Conservation (phyloP, 1,140 invertebrate species). For the Bombus impatiens region DNA sequence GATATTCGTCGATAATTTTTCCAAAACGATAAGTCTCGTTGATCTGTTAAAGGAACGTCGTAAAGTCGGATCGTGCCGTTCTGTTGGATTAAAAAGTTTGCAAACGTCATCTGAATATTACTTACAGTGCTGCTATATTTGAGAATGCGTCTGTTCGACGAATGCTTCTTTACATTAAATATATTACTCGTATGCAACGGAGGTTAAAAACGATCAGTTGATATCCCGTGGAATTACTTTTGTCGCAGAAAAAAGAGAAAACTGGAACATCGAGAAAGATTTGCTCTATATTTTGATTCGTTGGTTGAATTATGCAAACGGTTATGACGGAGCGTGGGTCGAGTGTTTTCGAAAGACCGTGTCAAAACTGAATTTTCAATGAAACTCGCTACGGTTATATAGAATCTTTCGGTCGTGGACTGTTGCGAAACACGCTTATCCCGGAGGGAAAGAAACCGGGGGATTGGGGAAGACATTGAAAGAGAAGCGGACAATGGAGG, state of each 20-base stretch:
- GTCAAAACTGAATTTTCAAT: not conserved
- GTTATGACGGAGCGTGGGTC: not conserved
- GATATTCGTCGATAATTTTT: not conserved
- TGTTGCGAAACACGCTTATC: conserved; percentile 1
- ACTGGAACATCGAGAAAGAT: not conserved
- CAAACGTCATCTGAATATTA: not conserved
- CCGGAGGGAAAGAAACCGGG: not conserved
- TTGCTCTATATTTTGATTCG: not conserved
- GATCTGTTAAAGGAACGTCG: too few relatives aligned
- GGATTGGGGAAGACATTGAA: conserved; percentile 36
- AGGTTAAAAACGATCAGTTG: too few relatives aligned
- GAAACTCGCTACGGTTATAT: not conserved
- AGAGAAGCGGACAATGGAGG: conserved; percentile 35
- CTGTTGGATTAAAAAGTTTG: not conserved
- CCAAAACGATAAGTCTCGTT: not conserved
- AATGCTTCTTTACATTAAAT: not conserved
- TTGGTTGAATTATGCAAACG: not conserved
- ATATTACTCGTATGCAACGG: too few relatives aligned
- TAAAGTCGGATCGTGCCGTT: too few relatives aligned
- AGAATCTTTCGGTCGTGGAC: not conserved
- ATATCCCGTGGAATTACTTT: not conserved
- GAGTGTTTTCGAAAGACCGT: not conserved
- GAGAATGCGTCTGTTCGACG: not conserved
- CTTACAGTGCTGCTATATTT: not conserved
- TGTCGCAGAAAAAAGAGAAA: not conserved